Percentiles rank a stretch among this genome's conserved stretches.
phyloP scores from a whole-genome alignment of 53 echinoderm and acorn worm genomes.

The Hippasteria phrygiana region DNA sequence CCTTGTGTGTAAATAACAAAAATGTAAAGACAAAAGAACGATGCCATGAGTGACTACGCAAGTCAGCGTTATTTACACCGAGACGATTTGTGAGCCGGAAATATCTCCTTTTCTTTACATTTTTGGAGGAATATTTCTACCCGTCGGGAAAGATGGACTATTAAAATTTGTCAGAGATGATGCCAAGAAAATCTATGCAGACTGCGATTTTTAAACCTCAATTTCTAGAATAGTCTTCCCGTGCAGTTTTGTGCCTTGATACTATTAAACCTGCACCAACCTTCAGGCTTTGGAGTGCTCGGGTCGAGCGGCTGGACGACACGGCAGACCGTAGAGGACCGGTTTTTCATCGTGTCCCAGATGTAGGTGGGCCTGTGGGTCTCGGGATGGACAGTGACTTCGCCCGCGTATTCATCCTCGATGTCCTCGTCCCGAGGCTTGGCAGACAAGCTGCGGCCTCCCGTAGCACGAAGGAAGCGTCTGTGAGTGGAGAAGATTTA shows the following conservation, averaged over 20 bases:
- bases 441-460: slow-evolving; percentile 72
- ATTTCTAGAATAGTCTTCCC: no score
- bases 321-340: slow-evolving; percentile 50
- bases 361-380: slow-evolving; percentile 73
- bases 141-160: no score
- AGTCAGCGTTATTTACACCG: no score
- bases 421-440: slow-evolving; percentile 66
- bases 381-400: slow-evolving; percentile 78
- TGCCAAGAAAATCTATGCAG: no score
- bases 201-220: no score
- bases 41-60: no score
- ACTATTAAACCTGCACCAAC: slow-evolving; percentile 14
- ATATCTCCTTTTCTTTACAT: no score
- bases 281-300: slow-evolving; percentile 84
- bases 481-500: slow-evolving; percentile 11
- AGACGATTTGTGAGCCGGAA: no score
- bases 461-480: slow-evolving; percentile 76
- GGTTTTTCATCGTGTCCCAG: slow-evolving; percentile 75
- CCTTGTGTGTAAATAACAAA: no score
- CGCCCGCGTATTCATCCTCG: slow-evolving; percentile 58
- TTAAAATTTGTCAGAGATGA: no score
- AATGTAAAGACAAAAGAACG: no score
- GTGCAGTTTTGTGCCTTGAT: not conserved
- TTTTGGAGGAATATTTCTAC: no score
- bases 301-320: slow-evolving; percentile 74